phyloP scores from a whole-genome alignment of 1,140 invertebrate genomes.

The Halyomorpha halys region DNA sequence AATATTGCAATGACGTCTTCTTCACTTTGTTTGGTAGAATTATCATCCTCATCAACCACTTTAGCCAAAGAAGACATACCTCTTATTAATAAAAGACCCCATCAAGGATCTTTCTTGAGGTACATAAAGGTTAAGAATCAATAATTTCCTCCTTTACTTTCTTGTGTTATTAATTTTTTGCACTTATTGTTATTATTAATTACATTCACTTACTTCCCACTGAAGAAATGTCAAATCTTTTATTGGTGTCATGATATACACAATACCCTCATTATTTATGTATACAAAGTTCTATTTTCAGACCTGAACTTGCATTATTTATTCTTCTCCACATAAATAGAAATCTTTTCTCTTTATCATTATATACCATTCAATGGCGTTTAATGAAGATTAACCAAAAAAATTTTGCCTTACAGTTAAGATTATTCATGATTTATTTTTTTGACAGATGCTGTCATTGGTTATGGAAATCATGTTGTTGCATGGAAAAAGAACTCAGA shows the following conservation, averaged over 20 bases:
- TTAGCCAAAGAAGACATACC: conserved; percentile 50
- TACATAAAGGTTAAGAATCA: conserved; percentile 35
- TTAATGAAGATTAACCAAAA: not conserved
- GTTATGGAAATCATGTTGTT: conserved; percentile 58
- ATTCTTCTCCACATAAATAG: not conserved
- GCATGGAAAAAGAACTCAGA: conserved; percentile 51
- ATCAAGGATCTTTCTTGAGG: conserved; percentile 43
- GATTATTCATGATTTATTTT: not conserved
- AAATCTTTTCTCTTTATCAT: not conserved
- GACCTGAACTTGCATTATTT: conserved; percentile 1
- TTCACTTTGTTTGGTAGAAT: conserved; percentile 33
- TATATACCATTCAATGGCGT: not conserved
- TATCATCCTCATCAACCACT: conserved; percentile 33
- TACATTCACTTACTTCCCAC: not conserved
- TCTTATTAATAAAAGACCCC: conserved; percentile 46
- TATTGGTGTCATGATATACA: not conserved
- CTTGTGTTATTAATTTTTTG: conserved; percentile 7
- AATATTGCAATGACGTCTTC: conserved; percentile 27
- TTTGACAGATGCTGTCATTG: conserved; percentile 47
- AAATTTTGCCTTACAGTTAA: not conserved
- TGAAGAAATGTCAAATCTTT: not conserved
- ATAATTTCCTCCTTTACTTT: conserved; percentile 19
- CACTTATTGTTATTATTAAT: conserved; percentile 13
- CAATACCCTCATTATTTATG: not conserved
- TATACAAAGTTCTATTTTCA: conserved; percentile 18